Conservation (phyloP, 2,888 invertebrate genomes). For the Lordiphosa fenestrarum region DNA sequence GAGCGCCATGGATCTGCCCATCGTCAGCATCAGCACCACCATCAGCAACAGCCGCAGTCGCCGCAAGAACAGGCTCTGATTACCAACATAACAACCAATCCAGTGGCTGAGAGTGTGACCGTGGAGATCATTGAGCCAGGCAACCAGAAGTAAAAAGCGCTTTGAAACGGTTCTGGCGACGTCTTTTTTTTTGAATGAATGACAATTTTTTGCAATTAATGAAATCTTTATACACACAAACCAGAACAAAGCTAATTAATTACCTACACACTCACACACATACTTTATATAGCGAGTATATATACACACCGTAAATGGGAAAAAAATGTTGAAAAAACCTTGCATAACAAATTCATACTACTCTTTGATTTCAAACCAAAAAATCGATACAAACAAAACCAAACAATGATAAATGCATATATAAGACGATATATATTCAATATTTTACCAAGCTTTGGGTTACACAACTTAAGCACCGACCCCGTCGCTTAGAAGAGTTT, state of each 20-base stretch:
- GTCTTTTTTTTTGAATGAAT: constrained; percentile 38
- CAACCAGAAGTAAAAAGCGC: constrained; percentile 74
- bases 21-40: constrained; percentile 55
- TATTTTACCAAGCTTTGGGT: constrained; percentile 51
- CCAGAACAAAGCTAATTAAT: constrained; percentile 57
- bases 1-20: constrained; percentile 67
- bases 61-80: constrained; percentile 75
- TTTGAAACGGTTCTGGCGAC: constrained; percentile 1
- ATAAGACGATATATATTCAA: constrained; percentile 41
- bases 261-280: constrained; percentile 37
- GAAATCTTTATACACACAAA: constrained; percentile 43
- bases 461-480: constrained; percentile 33
- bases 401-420: constrained; percentile 13
- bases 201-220: constrained; percentile 53
- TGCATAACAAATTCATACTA: constrained; percentile 80
- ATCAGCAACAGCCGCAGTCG: constrained; percentile 55
- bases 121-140: constrained; percentile 89
- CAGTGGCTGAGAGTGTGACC: constrained; percentile 85
- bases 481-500: constrained; percentile 24
- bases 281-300: constrained; percentile 30
- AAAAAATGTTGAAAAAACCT: constrained; percentile 73
- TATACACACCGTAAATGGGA: constrained; percentile 52
- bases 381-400: constrained; percentile 21
- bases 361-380: constrained; percentile 65
- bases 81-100: constrained; percentile 79